Evolutionary conservation across 2,797 vertebrate genomes (phyloP).

Genomic region (Darevskia mixta): DNA sequence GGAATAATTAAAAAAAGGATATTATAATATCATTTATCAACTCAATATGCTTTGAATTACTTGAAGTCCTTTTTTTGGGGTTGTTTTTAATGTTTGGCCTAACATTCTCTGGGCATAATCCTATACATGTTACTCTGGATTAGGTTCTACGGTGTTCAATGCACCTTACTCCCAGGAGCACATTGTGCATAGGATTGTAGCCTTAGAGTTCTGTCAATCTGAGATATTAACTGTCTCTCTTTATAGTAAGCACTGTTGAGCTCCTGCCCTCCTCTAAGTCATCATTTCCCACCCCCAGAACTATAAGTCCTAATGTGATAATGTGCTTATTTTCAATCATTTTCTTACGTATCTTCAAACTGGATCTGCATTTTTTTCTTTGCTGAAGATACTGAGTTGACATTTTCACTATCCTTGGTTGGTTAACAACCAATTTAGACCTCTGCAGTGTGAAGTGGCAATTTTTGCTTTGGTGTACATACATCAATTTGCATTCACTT

Average conservation of each 20-base stretch:
- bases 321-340: background rate
- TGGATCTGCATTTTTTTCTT: background rate
- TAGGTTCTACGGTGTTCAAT: background rate
- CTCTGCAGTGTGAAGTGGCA: background rate
- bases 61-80: background rate
- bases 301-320: background rate
- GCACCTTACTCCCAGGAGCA: background rate
- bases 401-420: slow-evolving; percentile 8
- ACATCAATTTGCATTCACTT: background rate
- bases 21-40: background rate
- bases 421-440: background rate
- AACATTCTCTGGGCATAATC: background rate
- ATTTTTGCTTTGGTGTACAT: background rate
- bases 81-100: background rate
- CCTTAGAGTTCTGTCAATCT: background rate
- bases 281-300: background rate
- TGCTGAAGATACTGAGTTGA: background rate
- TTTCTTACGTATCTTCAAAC: background rate
- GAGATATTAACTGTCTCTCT: background rate
- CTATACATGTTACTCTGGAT: background rate
- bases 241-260: background rate
- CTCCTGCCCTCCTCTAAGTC: background rate
- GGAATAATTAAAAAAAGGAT: too few species aligned
- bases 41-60: background rate
- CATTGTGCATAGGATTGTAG: background rate